phyloP scores from a whole-genome alignment of 2,888 invertebrate species.

The Heteromurus nitidus region DNA sequence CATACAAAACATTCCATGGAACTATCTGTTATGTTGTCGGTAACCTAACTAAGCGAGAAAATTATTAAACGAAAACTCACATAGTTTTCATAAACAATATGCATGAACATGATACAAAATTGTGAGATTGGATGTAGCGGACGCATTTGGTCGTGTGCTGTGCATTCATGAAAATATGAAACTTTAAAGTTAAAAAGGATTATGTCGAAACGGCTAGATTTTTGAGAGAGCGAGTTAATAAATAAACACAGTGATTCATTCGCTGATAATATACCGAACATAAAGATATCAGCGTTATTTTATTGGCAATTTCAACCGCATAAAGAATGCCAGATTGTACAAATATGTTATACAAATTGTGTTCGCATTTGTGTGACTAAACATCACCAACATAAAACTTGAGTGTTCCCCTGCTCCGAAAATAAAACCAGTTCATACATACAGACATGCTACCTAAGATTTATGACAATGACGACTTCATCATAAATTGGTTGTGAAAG shows the following conservation, averaged over 20 bases:
- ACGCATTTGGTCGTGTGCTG: too few relatives aligned
- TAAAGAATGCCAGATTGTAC: slow-evolving; percentile 65
- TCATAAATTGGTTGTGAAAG: slow-evolving; percentile 34
- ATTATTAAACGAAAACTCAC: too few relatives aligned
- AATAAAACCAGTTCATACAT: slow-evolving; percentile 40
- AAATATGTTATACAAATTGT: slow-evolving; percentile 64
- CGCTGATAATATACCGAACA: not conserved
- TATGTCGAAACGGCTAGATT: not conserved
- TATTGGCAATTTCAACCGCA: slow-evolving; percentile 61
- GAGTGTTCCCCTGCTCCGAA: slow-evolving; percentile 51
- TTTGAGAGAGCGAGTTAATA: not conserved
- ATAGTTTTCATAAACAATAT: too few relatives aligned
- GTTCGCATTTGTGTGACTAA: slow-evolving; percentile 56
- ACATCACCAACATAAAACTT: slow-evolving; percentile 47
- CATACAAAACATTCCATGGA: too few relatives aligned
- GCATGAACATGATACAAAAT: too few relatives aligned
- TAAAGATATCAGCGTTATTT: slow-evolving; percentile 52
- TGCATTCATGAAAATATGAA: too few relatives aligned
- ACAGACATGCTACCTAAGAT: slow-evolving; percentile 24
- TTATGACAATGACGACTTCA: slow-evolving; percentile 7
- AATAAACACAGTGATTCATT: not conserved
- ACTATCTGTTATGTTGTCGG: too few relatives aligned
- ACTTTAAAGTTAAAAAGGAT: too few relatives aligned
- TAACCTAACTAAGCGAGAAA: too few relatives aligned
- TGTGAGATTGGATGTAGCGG: too few relatives aligned